Evolutionary conservation across 1,140 invertebrate genomes (phyloP).

Genomic region (Brachionus manjavacas): DNA sequence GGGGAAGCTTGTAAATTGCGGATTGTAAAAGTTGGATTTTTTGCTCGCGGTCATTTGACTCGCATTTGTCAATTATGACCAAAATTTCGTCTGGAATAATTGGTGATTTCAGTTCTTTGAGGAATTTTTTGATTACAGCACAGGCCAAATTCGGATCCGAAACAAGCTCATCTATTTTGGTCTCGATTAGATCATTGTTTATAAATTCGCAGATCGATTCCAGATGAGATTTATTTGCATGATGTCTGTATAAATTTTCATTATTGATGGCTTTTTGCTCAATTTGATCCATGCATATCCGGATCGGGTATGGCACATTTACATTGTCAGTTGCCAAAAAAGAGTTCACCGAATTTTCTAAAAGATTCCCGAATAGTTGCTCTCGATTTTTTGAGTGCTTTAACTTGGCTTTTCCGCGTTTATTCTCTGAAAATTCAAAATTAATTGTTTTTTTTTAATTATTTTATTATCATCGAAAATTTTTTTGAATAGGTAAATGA

Average conservation of each 20-base stretch:
- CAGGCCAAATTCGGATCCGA: slow-evolving; percentile 11
- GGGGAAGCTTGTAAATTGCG: neutral
- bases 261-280: slow-evolving; percentile 29
- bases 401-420: neutral
- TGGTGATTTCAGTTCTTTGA: slow-evolving; percentile 33
- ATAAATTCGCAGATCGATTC: slow-evolving; percentile 38
- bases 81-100: slow-evolving; percentile 33
- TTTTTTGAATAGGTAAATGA: no score
- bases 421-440: neutral
- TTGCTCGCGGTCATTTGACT: slow-evolving; percentile 19
- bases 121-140: slow-evolving; percentile 40
- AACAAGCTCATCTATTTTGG: neutral
- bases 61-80: slow-evolving; percentile 23
- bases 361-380: slow-evolving; percentile 23
- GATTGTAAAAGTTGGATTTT: slow-evolving; percentile 3
- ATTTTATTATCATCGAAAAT: no score
- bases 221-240: neutral
- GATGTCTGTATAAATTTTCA: slow-evolving; percentile 23
- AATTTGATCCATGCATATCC: slow-evolving; percentile 35
- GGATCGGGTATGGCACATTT: slow-evolving; percentile 8
- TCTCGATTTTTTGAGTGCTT: neutral
- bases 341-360: slow-evolving; percentile 6
- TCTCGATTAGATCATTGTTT: slow-evolving; percentile 21
- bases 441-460: no score
- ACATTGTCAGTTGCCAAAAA: slow-evolving; percentile 17